These are phyloP conservation scores for Napeogenes sylphis DNA, from an alignment of 2,888 invertebrate species.

Conservation along the genomic window DNA sequence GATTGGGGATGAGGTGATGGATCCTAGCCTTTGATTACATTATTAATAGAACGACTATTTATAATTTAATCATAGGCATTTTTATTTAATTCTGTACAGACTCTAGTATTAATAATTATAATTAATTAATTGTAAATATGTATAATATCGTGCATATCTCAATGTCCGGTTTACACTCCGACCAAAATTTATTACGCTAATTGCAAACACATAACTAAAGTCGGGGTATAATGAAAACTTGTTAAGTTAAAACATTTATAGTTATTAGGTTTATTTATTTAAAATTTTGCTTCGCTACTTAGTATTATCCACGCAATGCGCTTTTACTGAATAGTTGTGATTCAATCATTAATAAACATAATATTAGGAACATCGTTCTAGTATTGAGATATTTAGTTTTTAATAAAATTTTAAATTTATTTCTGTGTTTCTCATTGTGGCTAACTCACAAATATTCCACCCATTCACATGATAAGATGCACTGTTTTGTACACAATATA, in stretches of 20 bases:
- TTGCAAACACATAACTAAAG: not conserved
- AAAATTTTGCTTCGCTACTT: conserved; percentile 1
- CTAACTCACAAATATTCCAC: conserved; percentile 11
- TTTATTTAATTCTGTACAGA: conserved; percentile 25
- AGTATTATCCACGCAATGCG: too few species aligned
- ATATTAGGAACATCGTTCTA: not conserved
- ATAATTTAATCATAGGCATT: conserved; percentile 30
- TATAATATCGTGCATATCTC: conserved; percentile 17
- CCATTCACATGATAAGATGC: not conserved
- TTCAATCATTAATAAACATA: too few species aligned
- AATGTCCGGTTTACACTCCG: conserved; percentile 8
- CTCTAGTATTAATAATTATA: conserved; percentile 9
- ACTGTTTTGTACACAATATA: not conserved
- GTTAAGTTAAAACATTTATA: not conserved
- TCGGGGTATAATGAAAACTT: not conserved
- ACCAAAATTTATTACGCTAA: not conserved
- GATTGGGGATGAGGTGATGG: conserved; percentile 71
- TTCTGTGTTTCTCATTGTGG: conserved; percentile 17
- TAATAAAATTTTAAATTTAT: conserved; percentile 18
- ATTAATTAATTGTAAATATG: conserved; percentile 27
- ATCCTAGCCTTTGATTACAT: conserved; percentile 58
- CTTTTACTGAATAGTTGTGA: too few species aligned
- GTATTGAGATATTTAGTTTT: conserved; percentile 6
- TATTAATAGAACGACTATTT: conserved; percentile 25
- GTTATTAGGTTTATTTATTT: conserved; percentile 4